Percentiles rank a stretch among this genome's conserved stretches.
Evolutionary conservation across 2,888 invertebrate species (phyloP).

Genomic region (Limnephilus lunatus): DNA sequence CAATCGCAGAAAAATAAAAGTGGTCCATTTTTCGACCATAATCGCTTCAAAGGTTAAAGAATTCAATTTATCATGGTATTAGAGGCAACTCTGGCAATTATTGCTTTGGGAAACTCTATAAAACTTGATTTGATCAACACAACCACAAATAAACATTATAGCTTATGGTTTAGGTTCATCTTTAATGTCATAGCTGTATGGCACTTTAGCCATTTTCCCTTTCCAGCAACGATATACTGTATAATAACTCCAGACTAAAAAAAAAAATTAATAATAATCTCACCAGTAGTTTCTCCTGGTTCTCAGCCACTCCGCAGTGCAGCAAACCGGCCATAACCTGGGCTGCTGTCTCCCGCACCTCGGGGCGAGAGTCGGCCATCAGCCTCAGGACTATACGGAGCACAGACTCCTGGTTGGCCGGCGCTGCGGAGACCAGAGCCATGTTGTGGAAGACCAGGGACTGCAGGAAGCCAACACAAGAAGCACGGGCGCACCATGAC

Average conservation of each 20-base stretch:
- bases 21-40: too few relatives aligned
- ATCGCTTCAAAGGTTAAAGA: too few relatives aligned
- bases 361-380: constrained; percentile 84
- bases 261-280: constrained; percentile 66
- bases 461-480: constrained; percentile 83
- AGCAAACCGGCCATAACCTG: constrained; percentile 90
- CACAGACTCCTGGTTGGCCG: constrained; percentile 76
- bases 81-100: too few relatives aligned
- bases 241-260: neutral
- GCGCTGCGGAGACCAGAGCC: constrained; percentile 78
- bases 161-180: too few relatives aligned
- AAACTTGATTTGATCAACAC: too few relatives aligned
- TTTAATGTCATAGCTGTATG: too few relatives aligned
- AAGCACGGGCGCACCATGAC: constrained; percentile 84
- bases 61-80: too few relatives aligned
- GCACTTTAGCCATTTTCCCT: too few relatives aligned
- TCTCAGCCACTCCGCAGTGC: constrained; percentile 87
- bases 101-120: too few relatives aligned
- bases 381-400: constrained; percentile 82
- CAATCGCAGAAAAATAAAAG: too few relatives aligned
- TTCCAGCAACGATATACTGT: too few relatives aligned
- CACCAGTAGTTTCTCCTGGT: constrained; percentile 79
- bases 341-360: constrained; percentile 90
- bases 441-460: constrained; percentile 86
- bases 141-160: too few relatives aligned